These are phyloP conservation scores for Camponotus floridanus DNA, from an alignment of 1,140 invertebrate species.

Conservation along the genomic window DNA sequence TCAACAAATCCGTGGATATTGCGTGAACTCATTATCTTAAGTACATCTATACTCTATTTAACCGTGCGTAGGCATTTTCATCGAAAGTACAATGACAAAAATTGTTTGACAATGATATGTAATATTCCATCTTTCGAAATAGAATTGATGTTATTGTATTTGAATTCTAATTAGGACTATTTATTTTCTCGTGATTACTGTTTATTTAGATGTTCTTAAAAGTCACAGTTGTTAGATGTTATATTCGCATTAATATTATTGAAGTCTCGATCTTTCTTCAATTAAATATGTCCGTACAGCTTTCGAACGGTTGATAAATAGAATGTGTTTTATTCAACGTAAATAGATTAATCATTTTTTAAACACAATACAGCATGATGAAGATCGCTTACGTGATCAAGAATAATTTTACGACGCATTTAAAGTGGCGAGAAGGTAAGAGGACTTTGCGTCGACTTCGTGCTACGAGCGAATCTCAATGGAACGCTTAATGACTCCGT, in stretches of 20 bases:
- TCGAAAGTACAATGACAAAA: conserved; percentile 11
- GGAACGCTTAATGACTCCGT: conserved; percentile 60
- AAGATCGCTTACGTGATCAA: conserved; percentile 35
- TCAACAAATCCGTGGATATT: conserved; percentile 21
- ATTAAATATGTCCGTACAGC: background rate
- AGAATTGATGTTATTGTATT: conserved; percentile 7
- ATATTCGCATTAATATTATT: no score
- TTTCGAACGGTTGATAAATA: background rate
- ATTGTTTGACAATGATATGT: background rate
- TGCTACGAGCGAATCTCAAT: background rate
- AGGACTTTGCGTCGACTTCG: background rate
- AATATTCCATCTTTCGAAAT: background rate
- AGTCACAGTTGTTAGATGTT: background rate
- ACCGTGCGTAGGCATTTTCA: conserved; percentile 13
- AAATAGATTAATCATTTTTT: conserved; percentile 52
- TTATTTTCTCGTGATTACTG: background rate
- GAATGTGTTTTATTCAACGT: background rate
- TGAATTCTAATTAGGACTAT: background rate
- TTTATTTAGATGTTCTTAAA: background rate
- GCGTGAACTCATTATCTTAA: conserved; percentile 45
- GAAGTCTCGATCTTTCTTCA: background rate
- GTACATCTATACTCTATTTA: background rate
- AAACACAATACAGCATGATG: background rate
- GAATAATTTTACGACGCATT: conserved; percentile 51
- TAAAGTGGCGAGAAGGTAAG: conserved; percentile 20